Conservation (phyloP, 2,888 invertebrate species). For the Crematogaster levior region DNA sequence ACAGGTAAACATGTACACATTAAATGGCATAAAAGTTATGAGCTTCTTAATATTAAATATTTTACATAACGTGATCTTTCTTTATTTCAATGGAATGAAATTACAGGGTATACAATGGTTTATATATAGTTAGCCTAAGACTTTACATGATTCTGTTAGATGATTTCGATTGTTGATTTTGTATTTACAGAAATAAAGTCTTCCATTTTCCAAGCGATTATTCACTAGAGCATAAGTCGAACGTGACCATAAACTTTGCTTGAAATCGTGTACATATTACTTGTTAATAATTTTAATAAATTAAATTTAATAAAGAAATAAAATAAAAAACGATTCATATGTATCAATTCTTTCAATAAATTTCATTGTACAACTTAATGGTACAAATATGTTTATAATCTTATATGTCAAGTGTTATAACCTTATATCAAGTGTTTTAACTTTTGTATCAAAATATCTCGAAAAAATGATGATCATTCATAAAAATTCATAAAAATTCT, state of each 20-base stretch:
- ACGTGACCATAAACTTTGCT: conserved; percentile 65
- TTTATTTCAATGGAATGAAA: conserved; percentile 83
- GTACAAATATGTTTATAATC: conserved; percentile 21
- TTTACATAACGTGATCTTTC: conserved; percentile 67
- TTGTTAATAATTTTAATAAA: background rate
- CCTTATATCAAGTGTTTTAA: too few species aligned
- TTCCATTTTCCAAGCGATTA: conserved; percentile 51
- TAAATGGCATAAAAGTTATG: conserved; percentile 33
- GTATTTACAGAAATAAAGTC: conserved; percentile 76
- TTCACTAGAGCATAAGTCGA: conserved; percentile 60
- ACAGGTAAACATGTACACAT: conserved; percentile 27
- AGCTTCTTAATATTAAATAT: conserved; percentile 44
- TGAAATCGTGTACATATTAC: conserved; percentile 48
- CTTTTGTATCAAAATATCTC: too few species aligned
- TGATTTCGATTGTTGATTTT: conserved; percentile 66
- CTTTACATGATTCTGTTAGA: conserved; percentile 76
- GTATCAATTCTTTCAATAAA: background rate
- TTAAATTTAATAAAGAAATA: background rate
- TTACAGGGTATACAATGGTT: conserved; percentile 80
- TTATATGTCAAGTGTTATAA: too few species aligned
- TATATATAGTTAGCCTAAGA: conserved; percentile 74
- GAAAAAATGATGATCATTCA: too few species aligned
- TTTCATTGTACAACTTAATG: conserved; percentile 7
- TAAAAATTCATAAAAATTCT: too few species aligned
- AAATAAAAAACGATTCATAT: background rate